These are phyloP conservation scores for Dorcus parallelipipedus DNA, from an alignment of 2,888 invertebrate species.

Conservation along the genomic window DNA sequence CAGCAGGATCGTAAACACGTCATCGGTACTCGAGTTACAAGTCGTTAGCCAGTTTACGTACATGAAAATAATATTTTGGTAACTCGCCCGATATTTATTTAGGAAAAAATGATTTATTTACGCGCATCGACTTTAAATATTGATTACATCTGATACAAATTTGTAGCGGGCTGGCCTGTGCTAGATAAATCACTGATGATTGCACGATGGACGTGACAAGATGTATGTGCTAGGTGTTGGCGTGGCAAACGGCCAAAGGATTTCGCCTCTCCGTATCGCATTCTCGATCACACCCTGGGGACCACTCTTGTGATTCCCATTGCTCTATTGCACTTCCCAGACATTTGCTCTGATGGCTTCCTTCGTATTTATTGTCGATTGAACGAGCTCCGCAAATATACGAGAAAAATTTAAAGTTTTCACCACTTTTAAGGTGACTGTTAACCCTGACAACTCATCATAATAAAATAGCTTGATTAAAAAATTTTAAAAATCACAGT, in stretches of 20 bases:
- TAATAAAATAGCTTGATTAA: no score
- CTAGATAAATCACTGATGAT: neutral
- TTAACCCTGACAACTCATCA: neutral
- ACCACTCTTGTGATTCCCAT: conserved; percentile 25
- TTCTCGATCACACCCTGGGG: conserved; percentile 28
- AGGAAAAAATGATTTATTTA: no score
- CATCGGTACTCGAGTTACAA: conserved; percentile 37
- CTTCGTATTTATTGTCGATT: conserved; percentile 12
- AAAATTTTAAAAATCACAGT: no score
- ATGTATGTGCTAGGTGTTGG: conserved; percentile 32
- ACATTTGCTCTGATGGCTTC: conserved; percentile 19
- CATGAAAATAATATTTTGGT: no score
- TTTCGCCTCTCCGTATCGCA: conserved; percentile 21
- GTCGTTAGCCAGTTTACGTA: conserved; percentile 25
- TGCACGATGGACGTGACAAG: conserved; percentile 26
- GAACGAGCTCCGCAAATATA: neutral
- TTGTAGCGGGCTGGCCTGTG: neutral
- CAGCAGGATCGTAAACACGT: conserved; percentile 46
- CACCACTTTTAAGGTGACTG: neutral
- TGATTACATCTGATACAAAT: no score
- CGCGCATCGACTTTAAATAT: no score
- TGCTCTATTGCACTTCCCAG: conserved; percentile 22
- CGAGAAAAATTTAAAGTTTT: neutral
- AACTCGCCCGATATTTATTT: no score
- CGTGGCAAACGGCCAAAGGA: conserved; percentile 29